Conservation (phyloP, 2,888 invertebrate species). For the Athalia circularis region DNA sequence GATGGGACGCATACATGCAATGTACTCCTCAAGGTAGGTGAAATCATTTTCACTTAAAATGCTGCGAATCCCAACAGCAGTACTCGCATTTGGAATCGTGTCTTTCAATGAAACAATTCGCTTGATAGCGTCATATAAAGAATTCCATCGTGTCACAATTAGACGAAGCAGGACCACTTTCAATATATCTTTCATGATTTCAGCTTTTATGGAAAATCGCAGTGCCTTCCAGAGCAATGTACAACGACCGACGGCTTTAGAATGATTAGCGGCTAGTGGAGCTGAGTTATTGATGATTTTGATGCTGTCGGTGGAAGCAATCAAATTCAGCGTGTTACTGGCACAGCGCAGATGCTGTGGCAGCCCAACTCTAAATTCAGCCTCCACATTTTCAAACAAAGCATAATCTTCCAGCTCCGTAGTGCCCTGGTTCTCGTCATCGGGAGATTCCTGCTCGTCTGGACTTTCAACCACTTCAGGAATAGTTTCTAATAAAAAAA, state of each 20-base stretch:
- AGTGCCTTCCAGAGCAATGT: too few relatives aligned
- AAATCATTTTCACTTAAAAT: neutral
- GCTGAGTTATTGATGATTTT: too few relatives aligned
- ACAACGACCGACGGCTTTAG: too few relatives aligned
- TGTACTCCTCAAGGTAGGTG: neutral
- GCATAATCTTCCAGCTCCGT: neutral
- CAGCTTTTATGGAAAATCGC: neutral
- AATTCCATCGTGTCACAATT: neutral
- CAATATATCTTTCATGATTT: neutral
- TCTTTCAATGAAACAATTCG: neutral
- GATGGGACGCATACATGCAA: neutral
- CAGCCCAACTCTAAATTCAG: too few relatives aligned
- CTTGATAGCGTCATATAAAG: neutral
- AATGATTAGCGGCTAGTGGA: too few relatives aligned
- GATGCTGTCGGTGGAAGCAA: too few relatives aligned
- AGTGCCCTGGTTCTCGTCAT: neutral
- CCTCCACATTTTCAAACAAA: too few relatives aligned
- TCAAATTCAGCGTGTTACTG: too few relatives aligned
- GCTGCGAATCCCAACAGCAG: neutral
- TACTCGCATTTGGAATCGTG: neutral
- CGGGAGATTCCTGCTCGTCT: neutral
- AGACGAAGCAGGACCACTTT: neutral
- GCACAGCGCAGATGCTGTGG: too few relatives aligned
- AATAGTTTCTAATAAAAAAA: neutral
- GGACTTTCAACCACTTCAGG: neutral